Evolutionary conservation across 1,140 invertebrate genomes (phyloP).

Genomic region (Heliconius hermathena): DNA sequence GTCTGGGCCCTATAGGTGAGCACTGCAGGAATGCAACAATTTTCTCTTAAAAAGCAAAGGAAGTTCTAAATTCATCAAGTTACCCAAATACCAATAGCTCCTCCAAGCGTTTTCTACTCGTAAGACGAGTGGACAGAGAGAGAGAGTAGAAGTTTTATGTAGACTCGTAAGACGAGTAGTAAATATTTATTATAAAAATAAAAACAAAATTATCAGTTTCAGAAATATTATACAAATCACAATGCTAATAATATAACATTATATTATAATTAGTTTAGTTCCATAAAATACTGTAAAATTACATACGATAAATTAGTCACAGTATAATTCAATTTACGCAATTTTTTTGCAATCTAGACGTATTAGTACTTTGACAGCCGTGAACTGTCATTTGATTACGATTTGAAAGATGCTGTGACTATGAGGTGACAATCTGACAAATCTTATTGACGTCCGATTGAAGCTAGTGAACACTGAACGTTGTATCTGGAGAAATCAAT

Average conservation of each 20-base stretch:
- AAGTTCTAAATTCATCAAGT: too few relatives aligned
- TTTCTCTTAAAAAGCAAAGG: too few relatives aligned
- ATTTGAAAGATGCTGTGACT: constrained; percentile 6
- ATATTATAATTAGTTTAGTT: background rate
- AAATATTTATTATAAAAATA: too few relatives aligned
- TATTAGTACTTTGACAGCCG: background rate
- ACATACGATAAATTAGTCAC: background rate
- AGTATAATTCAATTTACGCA: background rate
- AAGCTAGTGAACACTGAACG: constrained; percentile 1
- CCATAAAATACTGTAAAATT: background rate
- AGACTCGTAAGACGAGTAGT: too few relatives aligned
- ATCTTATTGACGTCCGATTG: constrained; percentile 10
- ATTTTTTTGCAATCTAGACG: background rate
- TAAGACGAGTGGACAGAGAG: too few relatives aligned
- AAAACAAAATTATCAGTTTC: too few relatives aligned
- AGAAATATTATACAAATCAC: background rate
- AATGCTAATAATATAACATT: background rate
- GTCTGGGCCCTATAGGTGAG: too few relatives aligned
- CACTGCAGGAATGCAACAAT: too few relatives aligned
- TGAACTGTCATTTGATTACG: background rate
- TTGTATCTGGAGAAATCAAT: background rate
- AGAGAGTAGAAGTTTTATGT: too few relatives aligned
- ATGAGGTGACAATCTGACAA: background rate
- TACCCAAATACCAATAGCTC: too few relatives aligned
- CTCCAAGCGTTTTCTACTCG: too few relatives aligned